phyloP scores from a whole-genome alignment of 2,888 invertebrate genomes.

The Nyleta sp. region DNA sequence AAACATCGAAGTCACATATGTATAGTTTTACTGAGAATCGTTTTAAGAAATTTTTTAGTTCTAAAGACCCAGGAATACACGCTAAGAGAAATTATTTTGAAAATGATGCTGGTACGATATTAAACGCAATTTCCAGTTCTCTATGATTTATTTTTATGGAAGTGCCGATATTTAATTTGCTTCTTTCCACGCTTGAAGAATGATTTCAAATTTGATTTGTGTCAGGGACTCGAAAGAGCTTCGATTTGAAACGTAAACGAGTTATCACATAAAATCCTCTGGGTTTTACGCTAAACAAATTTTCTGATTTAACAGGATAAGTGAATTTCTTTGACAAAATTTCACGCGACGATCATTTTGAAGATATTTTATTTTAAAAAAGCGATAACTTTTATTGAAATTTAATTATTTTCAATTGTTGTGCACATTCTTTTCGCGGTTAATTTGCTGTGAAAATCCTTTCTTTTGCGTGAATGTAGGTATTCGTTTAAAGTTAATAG shows the following conservation, averaged over 20 bases:
- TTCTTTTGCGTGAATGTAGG: too few relatives aligned
- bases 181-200: background rate
- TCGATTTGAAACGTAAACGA: background rate
- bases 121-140: background rate
- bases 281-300: slow-evolving; percentile 14
- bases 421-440: too few relatives aligned
- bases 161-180: background rate
- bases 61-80: background rate
- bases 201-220: slow-evolving; percentile 15
- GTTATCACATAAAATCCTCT: slow-evolving; percentile 8
- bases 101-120: background rate
- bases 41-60: background rate
- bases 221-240: background rate
- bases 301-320: slow-evolving; percentile 1
- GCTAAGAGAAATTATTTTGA: background rate
- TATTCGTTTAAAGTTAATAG: too few relatives aligned
- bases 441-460: too few relatives aligned
- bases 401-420: too few relatives aligned
- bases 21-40: too few relatives aligned
- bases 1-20: background rate
- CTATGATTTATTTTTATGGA: background rate
- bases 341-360: background rate
- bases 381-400: too few relatives aligned
- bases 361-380: too few relatives aligned
- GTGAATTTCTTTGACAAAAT: background rate